phyloP scores from a whole-genome alignment of 2,888 invertebrate species.

The Agrilus cyanescens region DNA sequence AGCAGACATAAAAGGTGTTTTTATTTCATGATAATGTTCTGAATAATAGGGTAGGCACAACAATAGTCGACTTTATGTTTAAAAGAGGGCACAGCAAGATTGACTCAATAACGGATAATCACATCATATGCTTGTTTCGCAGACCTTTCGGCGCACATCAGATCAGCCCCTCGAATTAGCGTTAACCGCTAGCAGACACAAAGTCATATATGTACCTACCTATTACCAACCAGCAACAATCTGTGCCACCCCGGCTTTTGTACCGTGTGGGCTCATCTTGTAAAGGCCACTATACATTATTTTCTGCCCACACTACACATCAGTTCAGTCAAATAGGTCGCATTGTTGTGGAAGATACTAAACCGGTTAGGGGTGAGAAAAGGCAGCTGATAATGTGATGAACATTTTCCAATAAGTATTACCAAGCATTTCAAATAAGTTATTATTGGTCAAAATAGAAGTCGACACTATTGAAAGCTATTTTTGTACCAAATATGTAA shows the following conservation, averaged over 20 bases:
- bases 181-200: slow-evolving; percentile 3
- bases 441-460: too few species aligned
- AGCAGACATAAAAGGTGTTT: too few species aligned
- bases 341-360: slow-evolving; percentile 7
- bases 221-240: slow-evolving; percentile 17
- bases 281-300: slow-evolving; percentile 7
- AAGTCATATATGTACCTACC: slow-evolving; percentile 1
- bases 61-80: too few species aligned
- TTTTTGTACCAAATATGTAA: too few species aligned
- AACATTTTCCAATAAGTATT: too few species aligned
- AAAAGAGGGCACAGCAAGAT: slow-evolving; percentile 4
- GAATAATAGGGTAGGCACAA: too few species aligned
- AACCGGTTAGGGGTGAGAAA: not conserved
- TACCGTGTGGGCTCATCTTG: slow-evolving; percentile 13
- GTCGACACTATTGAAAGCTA: too few species aligned
- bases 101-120: slow-evolving; percentile 6
- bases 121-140: slow-evolving; percentile 11
- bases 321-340: slow-evolving; percentile 7
- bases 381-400: too few species aligned
- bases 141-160: slow-evolving; percentile 8
- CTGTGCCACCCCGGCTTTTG: slow-evolving; percentile 18
- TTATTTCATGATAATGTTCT: too few species aligned
- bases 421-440: too few species aligned
- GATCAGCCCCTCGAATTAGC: slow-evolving; percentile 6
- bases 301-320: slow-evolving; percentile 7